Percentiles rank a stretch among this genome's conserved stretches.
Evolutionary conservation across 2,113 vertebrate species (phyloP).

Genomic region (Pheucticus melanocephalus): DNA sequence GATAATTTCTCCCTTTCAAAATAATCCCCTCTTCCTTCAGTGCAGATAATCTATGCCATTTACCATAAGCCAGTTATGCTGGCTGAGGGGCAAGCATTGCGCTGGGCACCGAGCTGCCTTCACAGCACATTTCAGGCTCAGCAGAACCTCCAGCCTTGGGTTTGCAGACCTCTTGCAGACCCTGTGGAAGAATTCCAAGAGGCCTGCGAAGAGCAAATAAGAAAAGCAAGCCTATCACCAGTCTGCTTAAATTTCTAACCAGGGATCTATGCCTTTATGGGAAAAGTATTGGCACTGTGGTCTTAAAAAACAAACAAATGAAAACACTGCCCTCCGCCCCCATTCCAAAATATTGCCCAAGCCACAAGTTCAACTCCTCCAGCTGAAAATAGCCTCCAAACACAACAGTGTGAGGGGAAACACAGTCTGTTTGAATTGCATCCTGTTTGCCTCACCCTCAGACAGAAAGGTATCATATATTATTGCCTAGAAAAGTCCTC

Average conservation of each 20-base stretch:
- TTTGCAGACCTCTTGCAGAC: not conserved
- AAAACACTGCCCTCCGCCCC: not conserved
- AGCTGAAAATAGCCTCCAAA: constrained; percentile 15
- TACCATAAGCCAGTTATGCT: constrained; percentile 31
- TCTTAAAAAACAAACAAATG: not conserved
- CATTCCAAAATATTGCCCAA: not conserved
- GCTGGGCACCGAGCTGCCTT: not conserved
- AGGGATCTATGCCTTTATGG: not conserved
- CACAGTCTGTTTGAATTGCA: not conserved
- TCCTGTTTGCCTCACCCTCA: not conserved
- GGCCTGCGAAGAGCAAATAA: not conserved
- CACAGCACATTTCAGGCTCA: not conserved
- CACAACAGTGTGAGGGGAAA: not conserved
- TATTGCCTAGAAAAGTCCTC: not conserved
- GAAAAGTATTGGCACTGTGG: not conserved
- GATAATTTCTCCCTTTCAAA: constrained; percentile 46
- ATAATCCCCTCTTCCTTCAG: constrained; percentile 41
- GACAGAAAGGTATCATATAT: not conserved
- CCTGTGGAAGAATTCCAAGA: not conserved
- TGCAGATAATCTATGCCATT: constrained; percentile 36
- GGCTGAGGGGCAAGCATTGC: not conserved
- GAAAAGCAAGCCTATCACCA: not conserved
- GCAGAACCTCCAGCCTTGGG: not conserved
- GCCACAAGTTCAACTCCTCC: not conserved
- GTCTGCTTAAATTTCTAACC: not conserved